Evolutionary conservation across 2,797 vertebrate genomes (phyloP).

Genomic region (Spinus pinus): DNA sequence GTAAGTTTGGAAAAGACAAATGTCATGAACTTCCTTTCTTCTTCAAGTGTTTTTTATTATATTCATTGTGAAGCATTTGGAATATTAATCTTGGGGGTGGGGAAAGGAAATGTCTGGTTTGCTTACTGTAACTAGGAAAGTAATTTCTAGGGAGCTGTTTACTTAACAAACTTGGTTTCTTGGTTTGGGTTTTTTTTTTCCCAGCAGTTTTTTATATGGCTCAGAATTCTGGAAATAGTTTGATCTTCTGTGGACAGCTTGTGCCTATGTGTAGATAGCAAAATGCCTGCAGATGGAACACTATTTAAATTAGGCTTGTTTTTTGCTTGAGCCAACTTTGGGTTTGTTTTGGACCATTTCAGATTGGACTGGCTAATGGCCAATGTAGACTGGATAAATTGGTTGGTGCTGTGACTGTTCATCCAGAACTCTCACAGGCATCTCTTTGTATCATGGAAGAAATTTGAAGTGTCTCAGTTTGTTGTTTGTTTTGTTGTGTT

Average conservation of each 20-base stretch:
- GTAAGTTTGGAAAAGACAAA: not conserved
- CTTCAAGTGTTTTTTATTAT: constrained; percentile 11
- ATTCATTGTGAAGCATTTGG: not conserved
- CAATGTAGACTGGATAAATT: not conserved
- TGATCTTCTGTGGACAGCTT: not conserved
- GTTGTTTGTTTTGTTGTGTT: not conserved
- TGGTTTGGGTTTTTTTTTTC: not conserved
- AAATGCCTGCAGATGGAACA: not conserved
- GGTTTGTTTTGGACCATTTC: constrained; percentile 18
- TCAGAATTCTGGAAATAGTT: not conserved
- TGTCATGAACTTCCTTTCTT: not conserved
- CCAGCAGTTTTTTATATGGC: not conserved
- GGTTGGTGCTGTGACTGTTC: not conserved
- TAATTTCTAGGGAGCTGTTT: constrained; percentile 1
- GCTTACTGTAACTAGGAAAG: not conserved
- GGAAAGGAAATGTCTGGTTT: constrained; percentile 22
- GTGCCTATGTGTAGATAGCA: not conserved
- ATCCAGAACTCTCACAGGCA: not conserved
- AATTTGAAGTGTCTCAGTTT: not conserved
- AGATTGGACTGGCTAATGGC: not conserved
- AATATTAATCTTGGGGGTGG: not conserved
- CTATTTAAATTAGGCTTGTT: not conserved
- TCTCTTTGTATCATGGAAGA: not conserved
- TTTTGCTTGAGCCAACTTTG: not conserved
- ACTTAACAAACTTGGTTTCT: not conserved